phyloP scores from a whole-genome alignment of 2,113 vertebrate species.

The Neolamprologus cancellatus region DNA sequence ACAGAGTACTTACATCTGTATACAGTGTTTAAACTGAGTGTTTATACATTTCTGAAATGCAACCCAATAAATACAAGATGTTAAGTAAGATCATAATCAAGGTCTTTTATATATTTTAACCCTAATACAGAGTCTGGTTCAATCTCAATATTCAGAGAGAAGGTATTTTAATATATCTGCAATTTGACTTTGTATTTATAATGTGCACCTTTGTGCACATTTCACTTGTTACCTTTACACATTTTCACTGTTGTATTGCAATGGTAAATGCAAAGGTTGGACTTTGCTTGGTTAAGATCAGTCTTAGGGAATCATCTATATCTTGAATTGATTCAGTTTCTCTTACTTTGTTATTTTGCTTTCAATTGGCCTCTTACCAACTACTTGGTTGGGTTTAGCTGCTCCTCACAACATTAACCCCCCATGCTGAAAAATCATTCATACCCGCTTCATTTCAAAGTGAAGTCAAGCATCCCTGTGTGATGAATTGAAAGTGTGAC shows the following conservation, averaged over 20 bases:
- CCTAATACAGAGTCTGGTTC: background rate
- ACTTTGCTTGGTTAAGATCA: background rate
- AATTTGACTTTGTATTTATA: background rate
- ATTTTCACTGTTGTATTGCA: background rate
- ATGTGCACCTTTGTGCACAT: background rate
- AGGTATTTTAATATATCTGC: background rate
- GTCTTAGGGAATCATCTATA: background rate
- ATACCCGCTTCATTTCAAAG: background rate
- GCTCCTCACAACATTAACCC: background rate
- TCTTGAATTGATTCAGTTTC: background rate
- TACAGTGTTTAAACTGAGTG: background rate
- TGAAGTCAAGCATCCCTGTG: background rate
- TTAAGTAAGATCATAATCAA: background rate
- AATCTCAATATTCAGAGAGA: background rate
- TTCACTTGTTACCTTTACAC: background rate
- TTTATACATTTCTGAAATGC: background rate
- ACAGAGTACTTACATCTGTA: background rate
- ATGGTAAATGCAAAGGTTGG: background rate
- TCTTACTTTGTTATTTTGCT: background rate
- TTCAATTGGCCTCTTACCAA: background rate
- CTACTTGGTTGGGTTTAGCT: background rate
- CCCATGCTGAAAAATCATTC: background rate
- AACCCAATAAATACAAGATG: background rate
- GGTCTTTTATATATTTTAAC: background rate
- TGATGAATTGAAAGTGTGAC: background rate